Conservation (phyloP, 2,888 invertebrate species). For the Galeopsomyia nigrocyanea region DNA sequence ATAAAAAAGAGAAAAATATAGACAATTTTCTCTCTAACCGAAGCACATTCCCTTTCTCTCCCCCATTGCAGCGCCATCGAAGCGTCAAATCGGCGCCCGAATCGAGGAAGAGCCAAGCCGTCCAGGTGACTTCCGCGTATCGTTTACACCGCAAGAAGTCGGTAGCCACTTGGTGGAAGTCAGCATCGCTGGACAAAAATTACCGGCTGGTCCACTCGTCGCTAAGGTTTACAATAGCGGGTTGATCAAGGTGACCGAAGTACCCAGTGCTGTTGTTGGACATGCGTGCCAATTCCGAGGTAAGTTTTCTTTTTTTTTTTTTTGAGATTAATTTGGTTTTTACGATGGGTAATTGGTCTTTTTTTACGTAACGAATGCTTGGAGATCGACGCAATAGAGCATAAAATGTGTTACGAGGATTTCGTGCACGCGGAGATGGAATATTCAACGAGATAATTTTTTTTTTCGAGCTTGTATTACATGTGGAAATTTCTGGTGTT, state of each 20-base stretch:
- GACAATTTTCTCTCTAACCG: too few species aligned
- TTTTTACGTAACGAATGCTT: too few species aligned
- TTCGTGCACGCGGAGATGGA: too few species aligned
- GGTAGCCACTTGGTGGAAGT: constrained; percentile 96
- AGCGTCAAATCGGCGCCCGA: constrained; percentile 84
- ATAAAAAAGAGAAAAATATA: too few species aligned
- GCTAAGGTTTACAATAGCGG: constrained; percentile 96
- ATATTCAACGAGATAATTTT: too few species aligned
- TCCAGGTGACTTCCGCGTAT: constrained; percentile 87
- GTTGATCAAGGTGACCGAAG: constrained; percentile 93
- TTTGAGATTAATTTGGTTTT: too few species aligned
- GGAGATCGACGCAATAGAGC: too few species aligned
- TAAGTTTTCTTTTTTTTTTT: constrained; percentile 62
- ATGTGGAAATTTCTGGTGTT: too few species aligned
- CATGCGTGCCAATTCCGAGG: constrained; percentile 97
- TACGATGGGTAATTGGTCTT: too few species aligned
- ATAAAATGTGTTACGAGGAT: too few species aligned
- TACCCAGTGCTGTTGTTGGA: constrained; percentile 93
- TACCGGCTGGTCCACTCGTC: constrained; percentile 90
- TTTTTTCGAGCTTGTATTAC: too few species aligned
- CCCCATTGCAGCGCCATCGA: constrained; percentile 78
- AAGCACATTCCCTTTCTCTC: not conserved
- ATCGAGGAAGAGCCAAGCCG: constrained; percentile 86
- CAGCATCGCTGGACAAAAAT: constrained; percentile 88
- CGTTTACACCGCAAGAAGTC: constrained; percentile 94